phyloP scores from a whole-genome alignment of 2,888 invertebrate genomes.

The Cheilosia pagana region DNA sequence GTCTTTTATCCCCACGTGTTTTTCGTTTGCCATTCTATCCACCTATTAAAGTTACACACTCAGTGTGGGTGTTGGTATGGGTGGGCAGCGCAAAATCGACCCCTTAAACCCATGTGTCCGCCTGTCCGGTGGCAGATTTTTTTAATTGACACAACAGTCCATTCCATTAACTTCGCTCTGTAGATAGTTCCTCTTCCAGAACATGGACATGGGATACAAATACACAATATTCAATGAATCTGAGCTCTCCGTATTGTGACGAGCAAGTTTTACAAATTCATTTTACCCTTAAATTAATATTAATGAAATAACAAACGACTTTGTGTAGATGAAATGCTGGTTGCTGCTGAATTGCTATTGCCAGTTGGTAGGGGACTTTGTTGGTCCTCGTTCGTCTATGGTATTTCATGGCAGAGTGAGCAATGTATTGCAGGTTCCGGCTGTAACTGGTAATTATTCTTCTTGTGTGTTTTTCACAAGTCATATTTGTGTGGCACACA shows the following conservation, averaged over 20 bases:
- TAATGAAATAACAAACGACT: constrained; percentile 41
- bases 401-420: constrained; percentile 13
- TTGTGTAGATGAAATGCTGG: not conserved
- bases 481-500: constrained; percentile 4
- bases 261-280: constrained; percentile 46
- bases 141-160: constrained; percentile 45
- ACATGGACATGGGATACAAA: not conserved
- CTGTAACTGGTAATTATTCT: constrained; percentile 17
- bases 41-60: too few species aligned
- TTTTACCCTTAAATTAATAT: constrained; percentile 43
- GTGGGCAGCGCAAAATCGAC: too few species aligned
- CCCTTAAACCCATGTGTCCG: too few species aligned
- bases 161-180: constrained; percentile 16
- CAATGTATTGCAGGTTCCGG: constrained; percentile 2
- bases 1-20: too few species aligned
- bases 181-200: not conserved
- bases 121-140: not conserved
- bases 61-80: too few species aligned
- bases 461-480: constrained; percentile 10
- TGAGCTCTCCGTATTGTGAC: not conserved
- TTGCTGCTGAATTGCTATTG: too few species aligned
- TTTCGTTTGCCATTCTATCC: too few species aligned
- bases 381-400: not conserved
- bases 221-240: not conserved
- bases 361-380: not conserved